Evolutionary conservation across 2,797 vertebrate species (phyloP).

Genomic region (Sebastes minor): DNA sequence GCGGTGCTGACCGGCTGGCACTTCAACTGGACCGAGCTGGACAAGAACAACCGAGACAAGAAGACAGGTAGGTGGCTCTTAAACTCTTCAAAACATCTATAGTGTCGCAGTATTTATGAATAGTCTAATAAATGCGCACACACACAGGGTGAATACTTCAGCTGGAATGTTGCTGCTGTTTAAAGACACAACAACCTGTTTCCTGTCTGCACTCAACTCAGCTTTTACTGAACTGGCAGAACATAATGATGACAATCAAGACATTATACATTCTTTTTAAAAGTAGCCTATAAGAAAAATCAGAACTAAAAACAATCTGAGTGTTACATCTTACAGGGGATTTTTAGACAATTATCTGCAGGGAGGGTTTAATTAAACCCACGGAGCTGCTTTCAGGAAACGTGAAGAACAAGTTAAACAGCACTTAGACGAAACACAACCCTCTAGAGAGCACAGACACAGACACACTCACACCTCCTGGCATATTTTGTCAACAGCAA

Average conservation of each 20-base stretch:
- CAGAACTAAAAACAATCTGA: background rate
- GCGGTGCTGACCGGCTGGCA: constrained; percentile 80
- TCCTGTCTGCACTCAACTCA: background rate
- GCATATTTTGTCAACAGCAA: background rate
- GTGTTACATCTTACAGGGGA: background rate
- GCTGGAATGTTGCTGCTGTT: background rate
- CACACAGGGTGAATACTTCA: background rate
- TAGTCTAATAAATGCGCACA: background rate
- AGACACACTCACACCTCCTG: background rate
- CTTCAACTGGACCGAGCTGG: constrained; percentile 83
- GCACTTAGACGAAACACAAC: constrained; percentile 57
- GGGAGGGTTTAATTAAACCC: background rate
- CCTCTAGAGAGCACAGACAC: background rate
- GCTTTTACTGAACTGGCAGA: background rate
- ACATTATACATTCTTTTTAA: too few species aligned
- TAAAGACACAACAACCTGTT: background rate
- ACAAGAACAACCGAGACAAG: constrained; percentile 79
- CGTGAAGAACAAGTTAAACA: constrained; percentile 72
- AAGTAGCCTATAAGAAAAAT: background rate
- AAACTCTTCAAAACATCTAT: background rate
- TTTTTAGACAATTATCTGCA: background rate
- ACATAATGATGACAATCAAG: background rate
- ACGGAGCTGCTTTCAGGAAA: constrained; percentile 19
- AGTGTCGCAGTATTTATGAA: background rate
- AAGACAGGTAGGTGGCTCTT: constrained; percentile 69